These are phyloP conservation scores for Gallinago jamesoni DNA, from an alignment of 2,113 vertebrate genomes.

Conservation along the genomic window DNA sequence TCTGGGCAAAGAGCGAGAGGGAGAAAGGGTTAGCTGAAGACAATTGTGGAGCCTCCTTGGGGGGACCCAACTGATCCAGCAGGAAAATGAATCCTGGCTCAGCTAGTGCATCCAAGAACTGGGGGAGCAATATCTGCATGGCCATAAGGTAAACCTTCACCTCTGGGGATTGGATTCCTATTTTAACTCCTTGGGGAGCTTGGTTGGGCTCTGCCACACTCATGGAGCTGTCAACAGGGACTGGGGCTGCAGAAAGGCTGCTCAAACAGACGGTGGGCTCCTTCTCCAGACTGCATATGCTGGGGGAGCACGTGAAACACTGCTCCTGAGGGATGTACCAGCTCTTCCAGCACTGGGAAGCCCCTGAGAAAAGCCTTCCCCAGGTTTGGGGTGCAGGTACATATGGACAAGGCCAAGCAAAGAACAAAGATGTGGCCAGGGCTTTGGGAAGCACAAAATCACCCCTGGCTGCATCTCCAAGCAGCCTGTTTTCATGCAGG, in stretches of 20 bases:
- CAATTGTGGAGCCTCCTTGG: not conserved
- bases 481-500: not conserved
- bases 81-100: not conserved
- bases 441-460: not conserved
- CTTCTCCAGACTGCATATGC: not conserved
- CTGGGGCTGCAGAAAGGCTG: not conserved
- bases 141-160: not conserved
- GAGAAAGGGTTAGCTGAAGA: not conserved
- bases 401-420: not conserved
- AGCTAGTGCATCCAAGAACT: fast-evolving
- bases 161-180: not conserved
- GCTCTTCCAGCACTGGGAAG: not conserved
- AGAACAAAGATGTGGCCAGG: fast-evolving
- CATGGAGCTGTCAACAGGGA: fast-evolving
- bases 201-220: fast-evolving
- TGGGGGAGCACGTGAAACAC: fast-evolving
- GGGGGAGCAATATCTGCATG: not conserved
- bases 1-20: conserved; percentile 72
- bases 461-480: not conserved
- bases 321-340: not conserved
- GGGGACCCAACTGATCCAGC: not conserved
- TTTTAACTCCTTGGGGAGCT: not conserved
- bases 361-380: not conserved
- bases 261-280: not conserved
- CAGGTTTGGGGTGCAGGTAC: not conserved